Conservation (phyloP, 1,140 invertebrate species). For the Euura lappo region DNA sequence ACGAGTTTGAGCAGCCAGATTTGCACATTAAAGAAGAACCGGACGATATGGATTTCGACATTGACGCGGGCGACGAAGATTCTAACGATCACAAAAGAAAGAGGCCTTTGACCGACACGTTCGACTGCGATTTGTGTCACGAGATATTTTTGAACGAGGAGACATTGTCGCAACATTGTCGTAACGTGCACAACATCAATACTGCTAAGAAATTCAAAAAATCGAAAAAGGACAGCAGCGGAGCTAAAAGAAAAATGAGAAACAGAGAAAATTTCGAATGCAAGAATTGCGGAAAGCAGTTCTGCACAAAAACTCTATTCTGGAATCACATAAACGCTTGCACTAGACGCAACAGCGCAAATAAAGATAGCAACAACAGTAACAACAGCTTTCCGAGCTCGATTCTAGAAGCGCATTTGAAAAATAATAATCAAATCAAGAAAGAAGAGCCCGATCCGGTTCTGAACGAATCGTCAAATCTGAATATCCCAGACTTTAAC, state of each 20-base stretch:
- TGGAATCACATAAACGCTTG: conserved; percentile 53
- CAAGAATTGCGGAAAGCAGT: conserved; percentile 53
- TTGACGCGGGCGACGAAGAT: conserved; percentile 41
- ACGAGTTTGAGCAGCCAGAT: conserved; percentile 31
- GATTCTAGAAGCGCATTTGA: conserved; percentile 52
- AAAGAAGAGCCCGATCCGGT: conserved; percentile 42
- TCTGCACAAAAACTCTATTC: conserved; percentile 50
- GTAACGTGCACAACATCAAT: conserved; percentile 52
- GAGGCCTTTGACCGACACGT: conserved; percentile 43
- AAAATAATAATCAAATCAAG: conserved; percentile 56
- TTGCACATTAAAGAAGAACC: conserved; percentile 52
- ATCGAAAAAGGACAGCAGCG: conserved; percentile 33
- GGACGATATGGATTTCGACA: conserved; percentile 51
- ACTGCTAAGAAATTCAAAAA: conserved; percentile 49
- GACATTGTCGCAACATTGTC: conserved; percentile 50
- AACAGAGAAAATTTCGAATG: conserved; percentile 51
- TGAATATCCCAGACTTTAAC: conserved; percentile 59
- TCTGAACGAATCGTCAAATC: conserved; percentile 42
- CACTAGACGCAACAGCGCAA: conserved; percentile 26
- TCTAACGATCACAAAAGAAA: conserved; percentile 40
- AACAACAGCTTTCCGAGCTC: conserved; percentile 33
- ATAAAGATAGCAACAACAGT: conserved; percentile 17
- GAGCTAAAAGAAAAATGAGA: conserved; percentile 30
- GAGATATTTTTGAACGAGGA: conserved; percentile 54
- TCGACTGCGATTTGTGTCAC: conserved; percentile 56